Percentiles rank a stretch among this genome's conserved stretches.
Evolutionary conservation across 2,888 invertebrate genomes (phyloP).

Genomic region (Geophilus truncorum): DNA sequence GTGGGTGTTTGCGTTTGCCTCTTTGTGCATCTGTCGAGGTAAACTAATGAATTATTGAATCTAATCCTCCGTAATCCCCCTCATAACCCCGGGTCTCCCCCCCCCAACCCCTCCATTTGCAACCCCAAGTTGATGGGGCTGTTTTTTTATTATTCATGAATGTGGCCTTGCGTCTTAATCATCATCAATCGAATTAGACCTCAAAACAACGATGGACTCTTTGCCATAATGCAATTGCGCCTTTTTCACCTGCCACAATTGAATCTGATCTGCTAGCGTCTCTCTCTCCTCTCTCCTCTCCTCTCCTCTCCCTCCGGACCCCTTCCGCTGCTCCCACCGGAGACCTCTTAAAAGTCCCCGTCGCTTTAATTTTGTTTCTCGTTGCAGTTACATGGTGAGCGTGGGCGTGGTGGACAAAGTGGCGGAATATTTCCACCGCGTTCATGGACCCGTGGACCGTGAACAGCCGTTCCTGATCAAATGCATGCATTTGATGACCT

Average conservation of each 20-base stretch:
- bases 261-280: not conserved
- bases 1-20: not conserved
- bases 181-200: slow-evolving; percentile 35
- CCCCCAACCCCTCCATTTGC: not conserved
- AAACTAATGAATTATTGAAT: not conserved
- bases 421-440: slow-evolving; percentile 63
- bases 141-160: not conserved
- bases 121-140: not conserved
- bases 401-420: slow-evolving; percentile 74
- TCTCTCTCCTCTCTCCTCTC: not conserved
- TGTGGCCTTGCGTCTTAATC: slow-evolving; percentile 6
- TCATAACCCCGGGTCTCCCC: not conserved
- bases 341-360: not conserved
- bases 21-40: not conserved
- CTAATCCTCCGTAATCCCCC: not conserved
- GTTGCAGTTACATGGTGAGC: slow-evolving; percentile 69
- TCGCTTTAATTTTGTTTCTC: slow-evolving; percentile 38
- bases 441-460: slow-evolving; percentile 62
- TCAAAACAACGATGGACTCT: slow-evolving; percentile 33
- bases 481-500: slow-evolving; percentile 47
- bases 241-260: slow-evolving; percentile 15
- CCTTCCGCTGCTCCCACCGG: not conserved
- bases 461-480: slow-evolving; percentile 50
- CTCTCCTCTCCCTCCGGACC: not conserved
- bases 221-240: not conserved